phyloP scores from a whole-genome alignment of 2,888 invertebrate genomes.

The Eudemis profundana region DNA sequence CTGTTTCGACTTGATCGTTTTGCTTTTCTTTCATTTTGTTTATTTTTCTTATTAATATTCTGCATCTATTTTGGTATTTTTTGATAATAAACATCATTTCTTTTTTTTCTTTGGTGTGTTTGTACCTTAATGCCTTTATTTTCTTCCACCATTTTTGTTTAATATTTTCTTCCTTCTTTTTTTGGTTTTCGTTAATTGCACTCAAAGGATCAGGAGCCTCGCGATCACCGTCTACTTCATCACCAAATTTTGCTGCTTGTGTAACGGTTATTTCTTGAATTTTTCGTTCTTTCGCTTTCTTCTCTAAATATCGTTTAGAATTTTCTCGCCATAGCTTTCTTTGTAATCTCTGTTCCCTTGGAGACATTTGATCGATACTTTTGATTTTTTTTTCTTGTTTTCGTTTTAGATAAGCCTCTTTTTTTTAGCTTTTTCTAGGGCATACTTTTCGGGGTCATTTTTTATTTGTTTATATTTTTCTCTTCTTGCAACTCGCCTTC shows the following conservation, averaged over 20 bases:
- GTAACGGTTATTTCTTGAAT: not conserved
- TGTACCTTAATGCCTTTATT: not conserved
- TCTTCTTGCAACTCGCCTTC: not conserved
- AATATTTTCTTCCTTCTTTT: not conserved
- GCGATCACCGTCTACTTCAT: not conserved
- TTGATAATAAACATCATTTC: not conserved
- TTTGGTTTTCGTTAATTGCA: not conserved
- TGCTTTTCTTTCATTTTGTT: too few relatives aligned
- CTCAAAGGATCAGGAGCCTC: not conserved
- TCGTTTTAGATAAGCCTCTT: not conserved
- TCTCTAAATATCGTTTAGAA: slow-evolving; percentile 7
- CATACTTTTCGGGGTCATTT: not conserved
- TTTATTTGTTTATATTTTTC: slow-evolving; percentile 1
- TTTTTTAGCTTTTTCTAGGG: not conserved
- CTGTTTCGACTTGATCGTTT: too few relatives aligned
- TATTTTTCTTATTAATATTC: not conserved
- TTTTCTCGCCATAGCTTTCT: slow-evolving; percentile 6
- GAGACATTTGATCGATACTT: slow-evolving; percentile 6
- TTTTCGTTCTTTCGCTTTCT: not conserved
- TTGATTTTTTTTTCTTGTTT: not conserved
- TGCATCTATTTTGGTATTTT: not conserved
- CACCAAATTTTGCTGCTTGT: not conserved
- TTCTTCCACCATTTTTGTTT: not conserved
- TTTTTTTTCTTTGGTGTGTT: not conserved
- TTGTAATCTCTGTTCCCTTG: slow-evolving; percentile 9